Percentiles rank a stretch among this genome's conserved stretches.
Conservation (phyloP, 1,140 invertebrate genomes). For the Leptinotarsa lineolata region DNA sequence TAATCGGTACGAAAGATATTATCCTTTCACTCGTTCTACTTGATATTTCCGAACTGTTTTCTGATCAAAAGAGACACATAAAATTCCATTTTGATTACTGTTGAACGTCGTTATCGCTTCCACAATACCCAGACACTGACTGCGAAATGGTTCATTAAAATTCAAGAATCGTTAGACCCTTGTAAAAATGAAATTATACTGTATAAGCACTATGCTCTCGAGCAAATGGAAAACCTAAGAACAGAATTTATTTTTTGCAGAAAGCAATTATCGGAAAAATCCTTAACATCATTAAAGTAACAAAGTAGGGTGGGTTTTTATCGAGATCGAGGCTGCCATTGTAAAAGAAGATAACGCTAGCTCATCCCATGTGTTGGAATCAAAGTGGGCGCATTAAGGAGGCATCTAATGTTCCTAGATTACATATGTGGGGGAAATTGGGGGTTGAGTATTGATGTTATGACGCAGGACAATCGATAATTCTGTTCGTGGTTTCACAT, state of each 20-base stretch:
- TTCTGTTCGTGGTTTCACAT: not conserved
- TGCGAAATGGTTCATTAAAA: slow-evolving; percentile 6
- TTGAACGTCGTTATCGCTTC: too few species aligned
- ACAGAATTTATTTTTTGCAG: not conserved
- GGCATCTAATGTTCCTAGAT: slow-evolving; percentile 15
- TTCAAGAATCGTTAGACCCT: slow-evolving; percentile 8
- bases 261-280: slow-evolving; percentile 37
- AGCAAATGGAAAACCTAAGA: slow-evolving; percentile 1
- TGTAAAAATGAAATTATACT: slow-evolving; percentile 2
- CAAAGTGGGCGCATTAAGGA: slow-evolving; percentile 44
- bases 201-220: slow-evolving; percentile 2
- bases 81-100: too few species aligned
- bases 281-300: slow-evolving; percentile 36
- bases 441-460: not conserved
- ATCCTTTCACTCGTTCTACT: too few species aligned
- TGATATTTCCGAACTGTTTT: too few species aligned
- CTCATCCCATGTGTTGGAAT: slow-evolving; percentile 41
- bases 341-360: slow-evolving; percentile 30
- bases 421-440: slow-evolving; percentile 7
- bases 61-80: too few species aligned
- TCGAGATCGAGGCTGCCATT: slow-evolving; percentile 28
- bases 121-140: not conserved
- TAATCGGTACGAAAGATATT: too few species aligned
- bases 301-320: slow-evolving; percentile 34
- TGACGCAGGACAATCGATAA: not conserved